These are phyloP conservation scores for Solenodon paradoxus DNA, from an alignment of 2,113 vertebrate genomes.

Conservation along the genomic window DNA sequence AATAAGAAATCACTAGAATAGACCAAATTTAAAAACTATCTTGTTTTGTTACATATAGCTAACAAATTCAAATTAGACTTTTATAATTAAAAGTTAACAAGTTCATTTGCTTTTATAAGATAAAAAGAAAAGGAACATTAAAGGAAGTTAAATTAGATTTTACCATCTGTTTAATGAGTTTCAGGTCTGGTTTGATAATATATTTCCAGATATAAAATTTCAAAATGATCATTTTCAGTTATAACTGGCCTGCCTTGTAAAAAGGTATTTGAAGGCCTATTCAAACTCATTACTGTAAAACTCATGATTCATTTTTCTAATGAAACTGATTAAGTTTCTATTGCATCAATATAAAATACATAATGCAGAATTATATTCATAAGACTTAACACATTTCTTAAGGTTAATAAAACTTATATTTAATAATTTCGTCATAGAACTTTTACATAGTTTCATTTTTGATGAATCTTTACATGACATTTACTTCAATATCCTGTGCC, in stretches of 20 bases:
- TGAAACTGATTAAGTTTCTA: conserved; percentile 23
- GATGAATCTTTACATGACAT: neutral
- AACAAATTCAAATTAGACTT: conserved; percentile 49
- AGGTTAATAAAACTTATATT: neutral
- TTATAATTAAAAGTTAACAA: conserved; percentile 50
- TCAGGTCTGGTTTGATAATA: neutral
- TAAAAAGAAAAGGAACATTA: conserved; percentile 35
- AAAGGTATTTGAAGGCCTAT: conserved; percentile 19
- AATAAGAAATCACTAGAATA: neutral
- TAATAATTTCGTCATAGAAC: conserved; percentile 47
- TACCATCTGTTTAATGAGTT: conserved; percentile 51
- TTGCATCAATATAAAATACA: neutral
- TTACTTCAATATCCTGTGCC: neutral
- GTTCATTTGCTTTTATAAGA: conserved; percentile 58
- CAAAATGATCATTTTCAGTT: conserved; percentile 50
- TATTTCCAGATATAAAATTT: conserved; percentile 57
- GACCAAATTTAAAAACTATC: neutral
- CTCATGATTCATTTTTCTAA: conserved; percentile 55
- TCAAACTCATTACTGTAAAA: conserved; percentile 56
- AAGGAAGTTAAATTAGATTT: conserved; percentile 61
- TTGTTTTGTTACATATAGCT: neutral
- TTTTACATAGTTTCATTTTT: conserved; percentile 31
- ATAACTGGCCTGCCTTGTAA: conserved; percentile 43
- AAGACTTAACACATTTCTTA: neutral
- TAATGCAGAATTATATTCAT: conserved; percentile 46